Conservation (phyloP, 2,113 vertebrate genomes). For the Malaclemys terrapin region DNA sequence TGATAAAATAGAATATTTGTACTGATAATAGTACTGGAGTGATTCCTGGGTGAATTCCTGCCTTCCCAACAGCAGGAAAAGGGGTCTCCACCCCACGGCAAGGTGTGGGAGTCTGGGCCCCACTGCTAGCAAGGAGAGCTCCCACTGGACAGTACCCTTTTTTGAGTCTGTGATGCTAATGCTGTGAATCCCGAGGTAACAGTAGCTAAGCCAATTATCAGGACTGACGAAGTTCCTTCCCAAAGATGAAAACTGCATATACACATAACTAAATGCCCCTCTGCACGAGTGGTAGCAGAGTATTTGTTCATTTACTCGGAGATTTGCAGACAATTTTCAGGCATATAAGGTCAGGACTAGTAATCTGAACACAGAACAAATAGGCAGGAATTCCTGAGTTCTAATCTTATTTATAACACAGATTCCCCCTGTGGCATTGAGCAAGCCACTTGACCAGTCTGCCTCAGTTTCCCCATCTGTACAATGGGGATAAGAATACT, state of each 20-base stretch:
- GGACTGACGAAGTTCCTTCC: no score
- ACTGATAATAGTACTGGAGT: neutral
- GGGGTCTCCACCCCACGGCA: neutral
- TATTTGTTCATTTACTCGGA: rapidly evolving
- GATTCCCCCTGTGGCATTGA: neutral
- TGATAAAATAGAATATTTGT: neutral
- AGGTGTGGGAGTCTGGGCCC: neutral
- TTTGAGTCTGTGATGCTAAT: neutral
- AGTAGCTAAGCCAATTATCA: no score
- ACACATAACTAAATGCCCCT: no score
- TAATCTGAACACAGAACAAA: neutral
- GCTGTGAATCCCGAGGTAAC: no score
- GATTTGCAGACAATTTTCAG: neutral
- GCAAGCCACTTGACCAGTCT: neutral
- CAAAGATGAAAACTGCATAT: no score
- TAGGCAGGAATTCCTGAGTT: neutral
- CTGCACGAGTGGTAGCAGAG: no score
- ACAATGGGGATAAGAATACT: neutral
- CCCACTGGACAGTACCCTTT: neutral
- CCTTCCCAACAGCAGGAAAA: neutral
- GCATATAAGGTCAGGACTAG: neutral
- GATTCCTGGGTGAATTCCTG: neutral
- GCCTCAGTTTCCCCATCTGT: neutral
- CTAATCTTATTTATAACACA: neutral
- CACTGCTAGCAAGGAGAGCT: neutral